Evolutionary conservation across 2,888 invertebrate genomes (phyloP).

Genomic region (Portevinia maculata): DNA sequence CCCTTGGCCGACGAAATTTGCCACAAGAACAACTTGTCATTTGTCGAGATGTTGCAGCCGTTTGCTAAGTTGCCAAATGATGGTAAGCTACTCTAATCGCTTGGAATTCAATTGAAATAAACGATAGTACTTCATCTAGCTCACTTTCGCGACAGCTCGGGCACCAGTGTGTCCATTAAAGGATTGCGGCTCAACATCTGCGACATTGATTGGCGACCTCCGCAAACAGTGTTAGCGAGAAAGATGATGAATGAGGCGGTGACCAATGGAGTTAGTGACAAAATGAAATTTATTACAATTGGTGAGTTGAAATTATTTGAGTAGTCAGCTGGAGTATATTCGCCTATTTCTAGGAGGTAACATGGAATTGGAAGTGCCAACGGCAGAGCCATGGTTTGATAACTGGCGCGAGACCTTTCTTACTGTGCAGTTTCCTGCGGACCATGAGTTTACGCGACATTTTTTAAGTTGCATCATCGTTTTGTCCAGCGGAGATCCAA

Average conservation of each 20-base stretch:
- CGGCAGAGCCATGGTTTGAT: conserved; percentile 96
- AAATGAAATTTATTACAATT: conserved; percentile 84
- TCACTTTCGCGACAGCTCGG: conserved; percentile 92
- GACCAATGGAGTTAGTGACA: conserved; percentile 85
- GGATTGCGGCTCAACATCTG: conserved; percentile 91
- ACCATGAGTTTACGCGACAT: conserved; percentile 98
- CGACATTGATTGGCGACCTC: conserved; percentile 92
- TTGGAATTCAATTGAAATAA: neutral
- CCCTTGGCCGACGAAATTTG: conserved; percentile 92
- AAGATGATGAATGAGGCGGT: conserved; percentile 94
- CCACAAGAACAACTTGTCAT: conserved; percentile 94
- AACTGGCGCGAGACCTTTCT: conserved; percentile 96
- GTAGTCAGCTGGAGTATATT: neutral
- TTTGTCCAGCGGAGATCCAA: conserved; percentile 88
- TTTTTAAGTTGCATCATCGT: conserved; percentile 92
- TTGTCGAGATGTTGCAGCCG: conserved; percentile 95
- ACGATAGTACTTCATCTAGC: conserved; percentile 83
- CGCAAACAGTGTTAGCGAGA: conserved; percentile 91
- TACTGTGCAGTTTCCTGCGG: conserved; percentile 93
- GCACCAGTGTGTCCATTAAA: conserved; percentile 88
- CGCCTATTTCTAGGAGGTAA: conserved; percentile 79
- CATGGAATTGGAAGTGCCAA: conserved; percentile 88
- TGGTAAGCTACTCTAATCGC: conserved; percentile 83
- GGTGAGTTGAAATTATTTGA: conserved; percentile 81
- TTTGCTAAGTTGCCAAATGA: conserved; percentile 91